A percentile compares a stretch with the other conserved stretches of the same genome.
Evolutionary conservation across 1,140 invertebrate species (phyloP).

Genomic region (Colletes latitarsis): DNA sequence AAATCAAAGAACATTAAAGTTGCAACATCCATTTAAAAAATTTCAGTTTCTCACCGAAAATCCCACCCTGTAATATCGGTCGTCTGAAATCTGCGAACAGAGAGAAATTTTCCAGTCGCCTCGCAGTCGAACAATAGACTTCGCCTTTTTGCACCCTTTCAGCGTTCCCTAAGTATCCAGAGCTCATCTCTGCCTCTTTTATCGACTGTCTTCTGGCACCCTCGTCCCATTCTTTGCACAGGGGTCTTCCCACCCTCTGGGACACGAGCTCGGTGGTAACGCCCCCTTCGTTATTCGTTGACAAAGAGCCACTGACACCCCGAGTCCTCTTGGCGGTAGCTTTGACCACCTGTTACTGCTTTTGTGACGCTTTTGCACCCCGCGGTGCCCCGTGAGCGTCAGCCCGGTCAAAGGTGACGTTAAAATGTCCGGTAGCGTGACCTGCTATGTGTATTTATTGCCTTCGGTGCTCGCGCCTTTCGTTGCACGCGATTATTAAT

Average conservation of each 20-base stretch:
- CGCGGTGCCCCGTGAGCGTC: neutral
- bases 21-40: too few relatives aligned
- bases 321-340: constrained; percentile 63
- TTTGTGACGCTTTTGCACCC: constrained; percentile 6
- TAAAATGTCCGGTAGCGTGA: too few relatives aligned
- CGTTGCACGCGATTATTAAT: too few relatives aligned
- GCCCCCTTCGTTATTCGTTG: constrained; percentile 47
- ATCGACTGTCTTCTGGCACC: neutral
- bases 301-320: constrained; percentile 57
- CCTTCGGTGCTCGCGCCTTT: too few relatives aligned
- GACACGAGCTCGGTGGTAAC: constrained; percentile 20
- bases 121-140: neutral
- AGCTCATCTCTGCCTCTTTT: constrained; percentile 30
- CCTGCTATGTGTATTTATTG: too few relatives aligned
- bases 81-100: neutral
- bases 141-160: constrained; percentile 6
- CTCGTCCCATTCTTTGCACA: constrained; percentile 43
- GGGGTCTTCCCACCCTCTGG: constrained; percentile 45
- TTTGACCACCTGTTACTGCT: constrained; percentile 73
- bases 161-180: constrained; percentile 56
- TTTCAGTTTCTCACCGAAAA: neutral
- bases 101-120: too few relatives aligned
- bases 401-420: neutral
- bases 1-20: too few relatives aligned
- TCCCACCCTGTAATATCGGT: neutral